phyloP scores from a whole-genome alignment of 1,140 invertebrate genomes.

The Gryon sp. region DNA sequence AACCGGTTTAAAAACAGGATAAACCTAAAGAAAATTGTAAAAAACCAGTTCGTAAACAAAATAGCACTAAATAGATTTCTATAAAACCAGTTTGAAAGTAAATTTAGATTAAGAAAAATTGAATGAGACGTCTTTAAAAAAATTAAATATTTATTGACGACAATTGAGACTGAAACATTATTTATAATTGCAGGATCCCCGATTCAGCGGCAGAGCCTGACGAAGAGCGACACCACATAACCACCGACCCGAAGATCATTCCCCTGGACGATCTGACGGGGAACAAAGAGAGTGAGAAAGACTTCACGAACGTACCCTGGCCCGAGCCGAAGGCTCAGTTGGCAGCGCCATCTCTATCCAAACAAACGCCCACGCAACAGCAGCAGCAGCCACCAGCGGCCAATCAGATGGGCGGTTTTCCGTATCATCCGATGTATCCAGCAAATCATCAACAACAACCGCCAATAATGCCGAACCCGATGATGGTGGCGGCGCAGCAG shows the following conservation, averaged over 20 bases:
- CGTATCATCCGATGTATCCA: constrained; percentile 60
- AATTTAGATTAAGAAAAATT: too few species aligned
- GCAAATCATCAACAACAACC: constrained; percentile 60
- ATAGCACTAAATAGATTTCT: too few species aligned
- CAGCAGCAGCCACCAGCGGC: neutral
- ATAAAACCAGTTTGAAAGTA: too few species aligned
- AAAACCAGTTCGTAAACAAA: too few species aligned
- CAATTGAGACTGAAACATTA: too few species aligned
- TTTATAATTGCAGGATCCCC: constrained; percentile 86
- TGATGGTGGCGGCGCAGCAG: constrained; percentile 55
- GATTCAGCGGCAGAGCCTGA: constrained; percentile 93
- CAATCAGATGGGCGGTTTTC: constrained; percentile 61
- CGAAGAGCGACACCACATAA: constrained; percentile 85
- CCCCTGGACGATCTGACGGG: constrained; percentile 92
- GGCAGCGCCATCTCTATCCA: constrained; percentile 66
- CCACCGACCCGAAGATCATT: constrained; percentile 89
- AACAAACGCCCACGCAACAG: constrained; percentile 25
- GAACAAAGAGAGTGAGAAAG: constrained; percentile 88
- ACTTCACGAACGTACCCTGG: constrained; percentile 87
- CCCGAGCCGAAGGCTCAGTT: constrained; percentile 86
- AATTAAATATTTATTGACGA: too few species aligned
- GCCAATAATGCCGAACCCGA: constrained; percentile 60
- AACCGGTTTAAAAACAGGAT: too few species aligned
- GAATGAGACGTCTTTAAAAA: too few species aligned
- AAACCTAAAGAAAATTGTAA: too few species aligned